These are phyloP conservation scores for Epinephelus fuscoguttatus DNA, from an alignment of 2,113 vertebrate genomes.

Conservation along the genomic window DNA sequence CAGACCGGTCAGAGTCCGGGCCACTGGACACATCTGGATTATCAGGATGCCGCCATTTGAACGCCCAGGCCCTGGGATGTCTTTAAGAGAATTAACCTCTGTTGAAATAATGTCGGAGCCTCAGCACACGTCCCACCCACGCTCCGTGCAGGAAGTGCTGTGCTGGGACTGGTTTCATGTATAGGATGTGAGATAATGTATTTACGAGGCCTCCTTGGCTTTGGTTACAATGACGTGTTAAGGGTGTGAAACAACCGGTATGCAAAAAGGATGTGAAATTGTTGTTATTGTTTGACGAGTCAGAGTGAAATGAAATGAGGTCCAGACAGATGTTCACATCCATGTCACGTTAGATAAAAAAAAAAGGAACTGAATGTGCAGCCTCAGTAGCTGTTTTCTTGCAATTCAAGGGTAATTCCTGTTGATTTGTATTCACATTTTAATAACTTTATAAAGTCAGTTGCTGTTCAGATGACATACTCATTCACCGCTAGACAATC, in stretches of 20 bases:
- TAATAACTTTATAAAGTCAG: slow-evolving; percentile 5
- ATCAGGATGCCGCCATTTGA: slow-evolving; percentile 42
- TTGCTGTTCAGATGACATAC: slow-evolving; percentile 5
- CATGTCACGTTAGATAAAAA: not conserved
- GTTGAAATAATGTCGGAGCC: slow-evolving; percentile 19
- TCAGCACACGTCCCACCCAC: slow-evolving; percentile 35
- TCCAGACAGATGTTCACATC: not conserved
- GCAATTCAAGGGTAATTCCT: slow-evolving; percentile 4
- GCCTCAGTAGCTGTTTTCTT: slow-evolving; percentile 4
- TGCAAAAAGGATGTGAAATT: slow-evolving; percentile 25
- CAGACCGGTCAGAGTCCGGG: slow-evolving; percentile 37
- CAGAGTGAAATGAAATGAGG: not conserved
- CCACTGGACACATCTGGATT: slow-evolving; percentile 58
- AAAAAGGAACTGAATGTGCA: slow-evolving; percentile 17
- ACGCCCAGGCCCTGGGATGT: not conserved
- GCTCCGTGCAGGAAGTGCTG: slow-evolving; percentile 42
- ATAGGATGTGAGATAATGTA: slow-evolving; percentile 38
- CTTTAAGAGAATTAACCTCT: slow-evolving; percentile 40
- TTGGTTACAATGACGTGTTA: slow-evolving; percentile 32
- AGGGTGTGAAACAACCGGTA: slow-evolving; percentile 27
- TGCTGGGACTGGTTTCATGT: slow-evolving; percentile 34
- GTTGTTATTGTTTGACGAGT: slow-evolving; percentile 7
- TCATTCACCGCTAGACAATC: not conserved
- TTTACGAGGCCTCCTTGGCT: slow-evolving; percentile 44
- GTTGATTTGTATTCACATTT: slow-evolving; percentile 24